phyloP scores from a whole-genome alignment of 2,888 invertebrate species.

The Halocaridina rubra region DNA sequence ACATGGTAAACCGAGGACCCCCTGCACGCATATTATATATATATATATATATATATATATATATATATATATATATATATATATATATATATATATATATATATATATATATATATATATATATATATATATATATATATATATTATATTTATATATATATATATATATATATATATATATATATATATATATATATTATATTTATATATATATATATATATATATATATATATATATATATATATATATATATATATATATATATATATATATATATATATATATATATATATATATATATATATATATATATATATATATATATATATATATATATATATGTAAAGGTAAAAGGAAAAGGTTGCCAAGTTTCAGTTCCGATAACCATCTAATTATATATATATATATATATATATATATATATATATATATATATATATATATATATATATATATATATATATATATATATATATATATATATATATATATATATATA shows the following conservation, averaged over 20 bases:
- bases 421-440: too few species aligned
- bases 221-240: background rate
- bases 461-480: slow-evolving; percentile 8
- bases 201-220: background rate
- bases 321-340: background rate
- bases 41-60: background rate
- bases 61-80: slow-evolving; percentile 3
- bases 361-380: too few species aligned
- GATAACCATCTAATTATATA: too few species aligned
- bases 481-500: background rate
- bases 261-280: background rate
- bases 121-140: slow-evolving; percentile 4
- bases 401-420: too few species aligned
- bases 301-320: background rate
- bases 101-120: slow-evolving; percentile 8
- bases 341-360: too few species aligned
- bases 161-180: slow-evolving; percentile 19
- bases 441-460: too few species aligned
- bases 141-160: background rate
- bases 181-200: slow-evolving; percentile 12
- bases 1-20: too few species aligned
- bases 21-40: too few species aligned
- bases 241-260: background rate
- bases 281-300: background rate
- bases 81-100: background rate